phyloP scores from a whole-genome alignment of 2,113 vertebrate species.

The Microtus ochrogaster region DNA sequence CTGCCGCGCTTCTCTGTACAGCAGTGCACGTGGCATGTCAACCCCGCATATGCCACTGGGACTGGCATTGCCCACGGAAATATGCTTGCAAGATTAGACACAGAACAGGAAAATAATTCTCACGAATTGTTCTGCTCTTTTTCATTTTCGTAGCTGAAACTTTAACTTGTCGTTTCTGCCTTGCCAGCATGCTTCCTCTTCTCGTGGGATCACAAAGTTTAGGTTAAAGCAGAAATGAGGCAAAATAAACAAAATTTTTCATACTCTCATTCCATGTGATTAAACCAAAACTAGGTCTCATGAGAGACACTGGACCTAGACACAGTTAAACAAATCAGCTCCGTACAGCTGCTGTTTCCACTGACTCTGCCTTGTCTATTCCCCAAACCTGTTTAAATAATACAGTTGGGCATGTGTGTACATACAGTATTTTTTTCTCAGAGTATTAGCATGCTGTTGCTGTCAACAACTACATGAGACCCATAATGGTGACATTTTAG shows the following conservation, averaged over 20 bases:
- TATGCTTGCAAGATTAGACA: neutral
- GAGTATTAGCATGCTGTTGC: fast-evolving
- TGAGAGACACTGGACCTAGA: neutral
- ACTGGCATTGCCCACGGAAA: neutral
- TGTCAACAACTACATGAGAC: neutral
- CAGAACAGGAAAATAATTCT: neutral
- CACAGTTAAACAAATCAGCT: neutral
- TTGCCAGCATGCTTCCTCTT: neutral
- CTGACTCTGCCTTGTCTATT: neutral
- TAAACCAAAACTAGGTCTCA: neutral
- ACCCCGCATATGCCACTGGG: neutral
- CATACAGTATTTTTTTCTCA: neutral
- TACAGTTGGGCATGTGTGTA: fast-evolving
- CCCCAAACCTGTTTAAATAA: neutral
- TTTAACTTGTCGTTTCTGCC: neutral
- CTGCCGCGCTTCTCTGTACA: neutral
- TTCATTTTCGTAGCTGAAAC: neutral
- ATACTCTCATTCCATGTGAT: neutral
- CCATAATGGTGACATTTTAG: neutral
- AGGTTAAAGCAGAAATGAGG: neutral
- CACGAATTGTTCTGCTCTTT: neutral
- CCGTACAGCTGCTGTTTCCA: neutral
- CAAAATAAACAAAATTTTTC: neutral
- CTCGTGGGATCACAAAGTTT: neutral
- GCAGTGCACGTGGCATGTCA: neutral